These are phyloP conservation scores for Melanotaenia boesemani DNA, from an alignment of 2,797 vertebrate species.

Conservation along the genomic window DNA sequence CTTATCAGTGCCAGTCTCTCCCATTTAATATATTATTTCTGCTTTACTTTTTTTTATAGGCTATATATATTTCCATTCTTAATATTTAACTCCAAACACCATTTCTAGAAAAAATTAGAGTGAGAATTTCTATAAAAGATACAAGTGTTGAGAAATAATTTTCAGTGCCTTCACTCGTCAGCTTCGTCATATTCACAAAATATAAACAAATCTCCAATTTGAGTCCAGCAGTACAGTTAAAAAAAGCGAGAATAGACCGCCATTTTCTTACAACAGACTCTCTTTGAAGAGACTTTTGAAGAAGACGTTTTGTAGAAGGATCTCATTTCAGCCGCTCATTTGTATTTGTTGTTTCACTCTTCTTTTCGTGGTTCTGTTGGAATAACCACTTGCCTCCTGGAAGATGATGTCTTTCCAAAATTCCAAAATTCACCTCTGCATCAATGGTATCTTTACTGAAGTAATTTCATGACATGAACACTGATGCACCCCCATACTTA, in stretches of 20 bases:
- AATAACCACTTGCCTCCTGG: no score
- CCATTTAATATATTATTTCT: background rate
- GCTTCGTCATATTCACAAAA: background rate
- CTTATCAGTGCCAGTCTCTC: constrained; percentile 27
- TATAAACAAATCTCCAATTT: no score
- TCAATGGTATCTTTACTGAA: no score
- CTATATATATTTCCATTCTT: no score
- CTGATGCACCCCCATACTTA: background rate
- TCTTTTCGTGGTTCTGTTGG: background rate
- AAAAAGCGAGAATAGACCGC: no score
- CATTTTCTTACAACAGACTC: background rate
- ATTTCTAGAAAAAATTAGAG: background rate
- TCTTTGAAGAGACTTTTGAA: background rate
- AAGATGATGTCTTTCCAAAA: no score
- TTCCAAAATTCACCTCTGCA: no score
- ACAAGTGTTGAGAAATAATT: background rate
- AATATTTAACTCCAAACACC: background rate
- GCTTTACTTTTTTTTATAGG: background rate
- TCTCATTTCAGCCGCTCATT: background rate
- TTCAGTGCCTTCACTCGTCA: background rate
- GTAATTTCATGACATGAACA: background rate
- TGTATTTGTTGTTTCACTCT: background rate
- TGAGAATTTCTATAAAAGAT: background rate
- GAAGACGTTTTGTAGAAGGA: background rate
- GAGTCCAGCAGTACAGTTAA: no score